phyloP scores from a whole-genome alignment of 2,113 vertebrate genomes.

The Origma solitaria region DNA sequence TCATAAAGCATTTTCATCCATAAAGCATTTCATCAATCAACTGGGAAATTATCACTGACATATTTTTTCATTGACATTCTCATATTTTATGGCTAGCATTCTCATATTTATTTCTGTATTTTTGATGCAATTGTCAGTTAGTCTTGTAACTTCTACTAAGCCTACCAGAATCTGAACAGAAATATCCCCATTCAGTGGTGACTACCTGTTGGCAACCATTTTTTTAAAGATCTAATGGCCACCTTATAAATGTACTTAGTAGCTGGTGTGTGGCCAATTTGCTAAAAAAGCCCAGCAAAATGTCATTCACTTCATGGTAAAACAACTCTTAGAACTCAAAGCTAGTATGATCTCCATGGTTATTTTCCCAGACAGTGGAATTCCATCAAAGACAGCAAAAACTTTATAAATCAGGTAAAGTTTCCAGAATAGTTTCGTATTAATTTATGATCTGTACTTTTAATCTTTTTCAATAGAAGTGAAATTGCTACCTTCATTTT shows the following conservation, averaged over 20 bases:
- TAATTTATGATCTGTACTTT: neutral
- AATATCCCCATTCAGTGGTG: neutral
- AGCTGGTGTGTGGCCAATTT: neutral
- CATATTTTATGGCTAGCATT: neutral
- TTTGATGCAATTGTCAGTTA: neutral
- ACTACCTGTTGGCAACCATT: neutral
- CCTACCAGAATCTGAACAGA: neutral
- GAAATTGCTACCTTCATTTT: neutral
- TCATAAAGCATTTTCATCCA: neutral
- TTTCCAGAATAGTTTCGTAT: neutral
- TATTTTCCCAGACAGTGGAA: neutral
- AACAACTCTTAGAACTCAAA: neutral
- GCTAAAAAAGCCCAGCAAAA: neutral
- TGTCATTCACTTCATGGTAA: neutral
- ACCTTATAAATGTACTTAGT: neutral
- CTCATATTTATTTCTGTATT: neutral
- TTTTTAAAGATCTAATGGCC: neutral
- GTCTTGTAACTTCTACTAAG: neutral
- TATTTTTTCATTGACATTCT: neutral
- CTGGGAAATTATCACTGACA: neutral
- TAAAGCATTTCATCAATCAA: neutral
- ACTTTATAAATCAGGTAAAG: neutral
- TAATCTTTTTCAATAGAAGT: neutral
- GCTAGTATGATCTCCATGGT: neutral
- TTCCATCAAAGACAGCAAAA: neutral